These are phyloP conservation scores for Prorops nasuta DNA, from an alignment of 1,140 invertebrate species.

Conservation along the genomic window DNA sequence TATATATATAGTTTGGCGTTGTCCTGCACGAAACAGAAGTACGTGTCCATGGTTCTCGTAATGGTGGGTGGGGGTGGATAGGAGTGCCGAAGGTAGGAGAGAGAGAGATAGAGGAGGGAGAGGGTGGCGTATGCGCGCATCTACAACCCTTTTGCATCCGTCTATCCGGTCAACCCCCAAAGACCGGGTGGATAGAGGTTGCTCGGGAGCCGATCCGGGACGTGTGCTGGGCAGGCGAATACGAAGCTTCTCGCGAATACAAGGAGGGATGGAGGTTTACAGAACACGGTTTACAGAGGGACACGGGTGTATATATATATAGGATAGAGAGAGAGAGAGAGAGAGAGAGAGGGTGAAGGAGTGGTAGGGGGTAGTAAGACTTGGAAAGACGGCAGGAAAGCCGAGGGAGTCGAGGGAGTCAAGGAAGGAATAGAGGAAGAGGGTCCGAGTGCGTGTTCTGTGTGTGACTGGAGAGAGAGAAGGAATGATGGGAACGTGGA, in stretches of 20 bases:
- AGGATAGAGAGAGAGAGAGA: background rate
- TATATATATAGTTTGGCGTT: too few relatives aligned
- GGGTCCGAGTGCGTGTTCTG: constrained; percentile 8
- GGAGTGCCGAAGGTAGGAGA: too few relatives aligned
- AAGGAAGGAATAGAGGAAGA: constrained; percentile 12
- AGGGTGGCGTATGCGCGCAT: constrained; percentile 20
- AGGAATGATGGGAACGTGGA: constrained; percentile 21
- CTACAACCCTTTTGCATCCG: constrained; percentile 27
- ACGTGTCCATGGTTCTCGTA: constrained; percentile 21
- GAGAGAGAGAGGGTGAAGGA: constrained; percentile 11
- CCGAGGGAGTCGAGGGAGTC: constrained; percentile 18
- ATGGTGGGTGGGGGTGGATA: constrained; percentile 9
- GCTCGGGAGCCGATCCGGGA: constrained; percentile 37
- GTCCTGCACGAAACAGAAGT: constrained; percentile 24
- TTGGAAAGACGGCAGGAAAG: constrained; percentile 1
- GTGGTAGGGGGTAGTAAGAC: background rate
- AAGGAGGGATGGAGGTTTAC: constrained; percentile 11
- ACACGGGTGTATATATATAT: constrained; percentile 3
- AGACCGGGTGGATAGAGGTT: constrained; percentile 26
- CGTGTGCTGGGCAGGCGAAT: constrained; percentile 39
- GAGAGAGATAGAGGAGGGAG: too few relatives aligned
- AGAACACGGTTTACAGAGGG: constrained; percentile 1
- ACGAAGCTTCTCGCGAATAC: constrained; percentile 26
- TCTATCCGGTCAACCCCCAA: constrained; percentile 13
- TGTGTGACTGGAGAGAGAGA: constrained; percentile 17